Base-by-base conservation (phyloP, 2,797 vertebrate genomes). In the Saxicola maurus region DNA sequence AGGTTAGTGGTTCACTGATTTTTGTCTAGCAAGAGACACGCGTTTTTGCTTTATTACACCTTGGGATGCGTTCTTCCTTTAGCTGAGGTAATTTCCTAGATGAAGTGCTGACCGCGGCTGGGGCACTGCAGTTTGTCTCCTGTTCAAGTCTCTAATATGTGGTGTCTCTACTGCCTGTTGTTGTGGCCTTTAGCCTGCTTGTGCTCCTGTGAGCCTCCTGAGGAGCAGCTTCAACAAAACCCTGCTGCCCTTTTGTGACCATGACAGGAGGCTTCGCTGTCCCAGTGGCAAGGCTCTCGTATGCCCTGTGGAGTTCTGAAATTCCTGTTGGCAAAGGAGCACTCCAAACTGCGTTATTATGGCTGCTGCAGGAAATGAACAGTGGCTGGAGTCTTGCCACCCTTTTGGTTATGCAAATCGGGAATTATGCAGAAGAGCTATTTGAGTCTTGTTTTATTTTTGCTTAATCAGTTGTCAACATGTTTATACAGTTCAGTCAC, bases 361-460 rank as follows among this genome's bases (percentile, higher is more conserved):
- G 75, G 24, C 86, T 95, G 84, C 82, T 94, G 71, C 89, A 66
- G 59, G 61, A 89, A 82, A 93, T 19, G 48, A 93, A 79, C 12
- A 3, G 78, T 87, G 86, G 60, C 76, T 95, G 94, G 88, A 95
- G 66, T 37, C 66, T 87, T 95, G 91, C 92, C 90, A 95, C 87
- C 38, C 82, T 96, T 92, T 91, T 87, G 90, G 91, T 96, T 95
- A 93, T 94, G 78, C 93, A 95, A 95, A 94, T 95, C 6, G 11
- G 82, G 92, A 96, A 95, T 96, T 93, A 96, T 91, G 91, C 91
- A 94, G 91, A 94, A 89, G 73, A 74, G 92, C 72, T 94, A 83
- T 94, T 92, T 90, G 68, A 96, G 86, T 95, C 91, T 83, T 94
- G 65, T 90, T 95, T 96, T 93, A 95, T 92, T 96, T 96, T 94